Percentiles rank a stretch among this genome's conserved stretches.
Conservation (phyloP, 2,113 vertebrate genomes). For the Pygoscelis adeliae region DNA sequence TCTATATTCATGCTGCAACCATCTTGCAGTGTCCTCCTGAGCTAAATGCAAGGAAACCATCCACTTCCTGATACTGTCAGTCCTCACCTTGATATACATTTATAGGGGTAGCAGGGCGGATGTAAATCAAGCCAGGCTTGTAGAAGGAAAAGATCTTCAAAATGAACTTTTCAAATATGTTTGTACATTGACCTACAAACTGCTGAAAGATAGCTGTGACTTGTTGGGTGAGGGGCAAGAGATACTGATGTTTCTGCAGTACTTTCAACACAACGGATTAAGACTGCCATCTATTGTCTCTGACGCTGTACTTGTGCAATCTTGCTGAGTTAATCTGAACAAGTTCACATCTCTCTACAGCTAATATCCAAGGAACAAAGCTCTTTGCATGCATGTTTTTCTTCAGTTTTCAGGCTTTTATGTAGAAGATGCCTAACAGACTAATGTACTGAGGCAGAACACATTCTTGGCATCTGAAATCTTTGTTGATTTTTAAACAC, state of each 20-base stretch:
- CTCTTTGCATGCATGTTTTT: background rate
- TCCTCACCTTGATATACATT: background rate
- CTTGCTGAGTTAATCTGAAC: background rate
- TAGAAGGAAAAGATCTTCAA: slow-evolving; percentile 6
- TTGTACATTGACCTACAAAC: slow-evolving; percentile 29
- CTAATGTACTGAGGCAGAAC: background rate
- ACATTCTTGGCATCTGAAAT: background rate
- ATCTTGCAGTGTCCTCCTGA: background rate
- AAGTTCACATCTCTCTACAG: background rate
- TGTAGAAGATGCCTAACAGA: background rate
- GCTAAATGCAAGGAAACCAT: background rate
- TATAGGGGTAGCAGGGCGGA: background rate
- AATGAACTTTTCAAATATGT: slow-evolving; percentile 22
- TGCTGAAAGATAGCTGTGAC: background rate
- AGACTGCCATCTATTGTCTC: slow-evolving; percentile 66
- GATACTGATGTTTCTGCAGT: background rate
- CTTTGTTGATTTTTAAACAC: background rate
- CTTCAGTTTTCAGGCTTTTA: background rate
- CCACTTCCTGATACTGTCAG: background rate
- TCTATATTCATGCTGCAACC: background rate
- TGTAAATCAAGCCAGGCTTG: background rate
- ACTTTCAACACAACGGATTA: background rate
- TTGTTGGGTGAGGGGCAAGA: background rate
- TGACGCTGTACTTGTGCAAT: background rate
- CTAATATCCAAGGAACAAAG: background rate